Evolutionary conservation across 37 sponge, comb jelly and placozoan species (phyloP), one percentile per base, ranked within the genome.

Genomic region (Theonella swinhoei): DNA sequence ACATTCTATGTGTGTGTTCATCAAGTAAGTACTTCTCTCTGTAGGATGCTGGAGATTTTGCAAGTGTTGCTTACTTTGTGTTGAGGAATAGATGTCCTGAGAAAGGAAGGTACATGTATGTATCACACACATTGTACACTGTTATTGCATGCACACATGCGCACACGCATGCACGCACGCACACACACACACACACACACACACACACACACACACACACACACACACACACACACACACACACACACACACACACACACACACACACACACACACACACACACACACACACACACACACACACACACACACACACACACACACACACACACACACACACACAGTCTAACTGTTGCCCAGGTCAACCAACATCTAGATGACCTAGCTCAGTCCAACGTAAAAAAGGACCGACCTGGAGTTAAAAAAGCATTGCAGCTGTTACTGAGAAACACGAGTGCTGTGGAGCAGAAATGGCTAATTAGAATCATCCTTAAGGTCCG

Each of bases 401-500:
- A 69, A 41, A 79, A 78, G 62, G 92, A 97, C 66, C 78, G 93
- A 29, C 79, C 74, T 19, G 94, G 83, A 0, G 79, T 95, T 72
- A 92, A 91, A 79, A 89, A 88, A 36, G 75, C 87, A 9, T 72
- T 97, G 26, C 91, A 88, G 83, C 68, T 82, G 68, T 76, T 90
- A 38, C 77, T 95, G n/a, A 79, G 91, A 69, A 92, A 92, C 78
- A 94, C 93, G 22, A 85, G 88, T 66, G 95, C 98, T 28, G 14
- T 95, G 42, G 91, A 97, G 43, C 98, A 93, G 88, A 97, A 97
- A 42, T 97, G 98, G 98, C 93, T 97, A 39, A 95, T 95, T 58
- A 89, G 98, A n/a, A 95, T 97, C n/a, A 95, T 97, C 26, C 82
- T 97, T 73, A 92, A 95, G 78, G 89, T 89, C 58, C 36, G 4